A percentile compares a stretch with the other conserved stretches of the same genome.
Evolutionary conservation across 2,797 vertebrate species (phyloP).

Genomic region (Cygnus olor): DNA sequence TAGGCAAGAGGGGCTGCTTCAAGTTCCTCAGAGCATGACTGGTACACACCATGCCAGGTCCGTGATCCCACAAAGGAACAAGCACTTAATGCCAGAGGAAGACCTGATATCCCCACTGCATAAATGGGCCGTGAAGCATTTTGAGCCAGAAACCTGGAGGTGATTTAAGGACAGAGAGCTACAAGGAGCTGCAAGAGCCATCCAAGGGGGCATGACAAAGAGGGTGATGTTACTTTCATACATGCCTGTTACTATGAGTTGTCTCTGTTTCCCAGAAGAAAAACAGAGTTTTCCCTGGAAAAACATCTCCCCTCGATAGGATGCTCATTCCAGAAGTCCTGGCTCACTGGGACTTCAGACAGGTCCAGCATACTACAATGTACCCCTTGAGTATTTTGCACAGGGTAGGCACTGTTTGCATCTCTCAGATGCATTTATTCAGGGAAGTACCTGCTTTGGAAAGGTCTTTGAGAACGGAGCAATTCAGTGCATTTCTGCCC

Average conservation of each 20-base stretch:
- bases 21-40: too few species aligned
- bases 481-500: neutral
- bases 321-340: neutral
- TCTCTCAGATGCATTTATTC: neutral
- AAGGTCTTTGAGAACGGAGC: neutral
- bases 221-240: neutral
- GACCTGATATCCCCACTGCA: neutral
- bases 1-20: neutral
- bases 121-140: neutral
- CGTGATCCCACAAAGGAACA: accelerated
- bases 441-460: neutral
- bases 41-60: neutral
- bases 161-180: neutral
- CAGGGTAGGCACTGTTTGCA: neutral
- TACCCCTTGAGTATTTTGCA: neutral
- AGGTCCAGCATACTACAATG: accelerated
- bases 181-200: neutral
- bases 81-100: neutral
- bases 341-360: neutral
- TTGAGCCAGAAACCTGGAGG: neutral
- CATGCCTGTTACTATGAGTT: neutral
- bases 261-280: neutral
- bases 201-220: neutral
- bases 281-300: neutral
- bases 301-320: neutral